Evolutionary conservation across 2,797 vertebrate species (phyloP), one percentile per base, ranked within the genome.

Genomic region (Leucoraja ocellata): DNA sequence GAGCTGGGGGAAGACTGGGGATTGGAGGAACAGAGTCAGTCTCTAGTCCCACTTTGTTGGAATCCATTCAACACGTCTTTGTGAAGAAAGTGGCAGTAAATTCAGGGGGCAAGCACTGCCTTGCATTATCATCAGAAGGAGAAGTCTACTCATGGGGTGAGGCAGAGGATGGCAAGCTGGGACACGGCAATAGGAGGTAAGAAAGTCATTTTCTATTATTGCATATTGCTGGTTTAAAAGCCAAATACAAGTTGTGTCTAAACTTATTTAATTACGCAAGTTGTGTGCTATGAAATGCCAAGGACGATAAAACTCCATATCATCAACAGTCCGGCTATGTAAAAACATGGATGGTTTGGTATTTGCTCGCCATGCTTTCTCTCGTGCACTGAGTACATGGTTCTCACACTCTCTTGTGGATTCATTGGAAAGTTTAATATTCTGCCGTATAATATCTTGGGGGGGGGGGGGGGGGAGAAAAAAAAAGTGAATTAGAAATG

Each of bases 101-200:
- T 96, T 99, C 99, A 0, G 99, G 99, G 94, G 99, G 99, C 94
- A 99, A 99, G 94, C 99, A 99, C 96, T 99, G 99, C 94, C 96
- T 99, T 94, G 98, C 99, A 0, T 96, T 99, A 90, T 99, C 98
- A 86, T 99, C 98, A 3, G 99, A 99, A 94, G 99, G 99, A 79
- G 99, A 99, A 94, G 98, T 99, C 58, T 99, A 99, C 96, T 99
- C 99, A 0, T 99, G 99, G 99, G 99, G 99, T 54, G 99, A 99
- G 94, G 99, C 99, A 0, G 99, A 99, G 95, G 99, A 99, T 93
- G 98, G 99, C 68, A 99, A 99, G 94, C 96, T 99, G 11, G 99
- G 99, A 61, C 99, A 99, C 78, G 98, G 99, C 93, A 99, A 99
- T 96, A 96, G 99, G 96, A 99, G 99, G 99, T 98, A 94, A 73